A percentile compares a stretch with the other conserved stretches of the same genome.
Conservation (phyloP, 2,888 invertebrate genomes). For the Limnephilus rhombicus region DNA sequence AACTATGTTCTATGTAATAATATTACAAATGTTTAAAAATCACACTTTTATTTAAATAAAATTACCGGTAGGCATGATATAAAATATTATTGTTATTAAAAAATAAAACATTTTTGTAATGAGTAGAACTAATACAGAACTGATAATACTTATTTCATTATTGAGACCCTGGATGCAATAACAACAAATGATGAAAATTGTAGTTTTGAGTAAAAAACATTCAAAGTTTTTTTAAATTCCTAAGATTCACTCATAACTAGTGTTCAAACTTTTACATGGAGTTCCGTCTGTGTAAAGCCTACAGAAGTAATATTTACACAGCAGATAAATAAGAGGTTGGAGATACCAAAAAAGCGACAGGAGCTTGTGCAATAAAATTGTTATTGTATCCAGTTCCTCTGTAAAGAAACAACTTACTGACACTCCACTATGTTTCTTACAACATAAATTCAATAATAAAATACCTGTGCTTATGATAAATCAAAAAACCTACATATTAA, state of each 20-base stretch:
- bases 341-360: no score
- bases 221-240: no score
- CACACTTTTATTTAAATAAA: conserved; percentile 21
- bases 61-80: not conserved
- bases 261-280: no score
- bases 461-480: not conserved
- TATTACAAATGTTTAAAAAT: not conserved
- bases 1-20: not conserved
- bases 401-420: not conserved
- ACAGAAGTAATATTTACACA: no score
- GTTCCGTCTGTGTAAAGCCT: no score
- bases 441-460: not conserved
- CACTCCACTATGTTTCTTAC: not conserved
- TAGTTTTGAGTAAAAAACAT: no score
- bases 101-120: not conserved
- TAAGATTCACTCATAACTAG: no score
- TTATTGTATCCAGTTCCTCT: no score
- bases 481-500: not conserved
- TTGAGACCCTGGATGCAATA: no score
- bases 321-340: no score
- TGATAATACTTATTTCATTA: not conserved
- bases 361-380: no score
- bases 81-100: not conserved
- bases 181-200: no score
- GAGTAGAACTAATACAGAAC: not conserved